Evolutionary conservation across 1,140 invertebrate genomes (phyloP).

Genomic region (Drosophila athabasca): DNA sequence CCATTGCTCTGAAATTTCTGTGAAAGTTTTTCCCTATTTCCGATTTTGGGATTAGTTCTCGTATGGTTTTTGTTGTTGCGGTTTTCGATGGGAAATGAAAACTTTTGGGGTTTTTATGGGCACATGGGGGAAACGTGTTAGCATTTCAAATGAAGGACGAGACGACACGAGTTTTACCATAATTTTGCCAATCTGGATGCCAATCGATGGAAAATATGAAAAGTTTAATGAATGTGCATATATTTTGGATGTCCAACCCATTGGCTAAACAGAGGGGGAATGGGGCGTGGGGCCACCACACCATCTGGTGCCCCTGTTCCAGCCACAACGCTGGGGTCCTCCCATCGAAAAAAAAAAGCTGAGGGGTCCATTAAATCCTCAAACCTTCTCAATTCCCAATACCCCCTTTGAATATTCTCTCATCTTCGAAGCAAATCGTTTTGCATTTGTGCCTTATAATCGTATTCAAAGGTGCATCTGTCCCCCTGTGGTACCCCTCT

Average conservation of each 20-base stretch:
- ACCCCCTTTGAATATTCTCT: too few relatives aligned
- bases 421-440: too few relatives aligned
- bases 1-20: too few relatives aligned
- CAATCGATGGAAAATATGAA: slow-evolving; percentile 51
- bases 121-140: slow-evolving; percentile 55
- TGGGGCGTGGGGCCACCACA: slow-evolving; percentile 3
- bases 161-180: slow-evolving; percentile 33
- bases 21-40: too few relatives aligned
- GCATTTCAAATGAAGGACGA: slow-evolving; percentile 57
- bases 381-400: too few relatives aligned
- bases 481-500: too few relatives aligned
- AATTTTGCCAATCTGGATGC: slow-evolving; percentile 32
- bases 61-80: slow-evolving; percentile 31
- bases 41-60: slow-evolving; percentile 40
- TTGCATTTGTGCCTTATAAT: too few relatives aligned
- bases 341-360: too few relatives aligned
- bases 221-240: slow-evolving; percentile 55
- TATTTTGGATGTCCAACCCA: slow-evolving; percentile 25
- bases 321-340: too few relatives aligned
- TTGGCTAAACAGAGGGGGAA: slow-evolving; percentile 32
- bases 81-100: slow-evolving; percentile 51
- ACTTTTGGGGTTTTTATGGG: slow-evolving; percentile 51
- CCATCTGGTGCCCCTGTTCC: slow-evolving; percentile 8
- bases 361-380: too few relatives aligned
- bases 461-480: too few relatives aligned